phyloP scores from a whole-genome alignment of 2,888 invertebrate species.

The Apamea epomidion region DNA sequence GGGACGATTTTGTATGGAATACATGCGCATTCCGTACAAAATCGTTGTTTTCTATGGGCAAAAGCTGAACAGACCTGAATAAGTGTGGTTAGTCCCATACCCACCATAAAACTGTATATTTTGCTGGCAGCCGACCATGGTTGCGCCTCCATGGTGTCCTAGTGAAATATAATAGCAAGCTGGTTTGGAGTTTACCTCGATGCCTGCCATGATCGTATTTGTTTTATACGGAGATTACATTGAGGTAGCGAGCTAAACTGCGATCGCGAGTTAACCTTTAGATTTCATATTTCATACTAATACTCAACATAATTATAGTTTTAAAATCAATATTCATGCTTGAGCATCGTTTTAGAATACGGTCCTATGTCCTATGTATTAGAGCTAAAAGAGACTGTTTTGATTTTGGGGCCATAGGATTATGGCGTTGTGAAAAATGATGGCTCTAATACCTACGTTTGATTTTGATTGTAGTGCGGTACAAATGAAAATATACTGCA shows the following conservation, averaged over 20 bases:
- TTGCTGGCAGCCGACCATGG: background rate
- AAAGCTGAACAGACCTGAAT: no score
- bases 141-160: background rate
- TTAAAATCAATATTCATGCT: slow-evolving; percentile 1
- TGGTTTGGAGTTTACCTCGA: no score
- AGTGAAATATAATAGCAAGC: no score
- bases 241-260: no score
- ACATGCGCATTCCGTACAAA: no score
- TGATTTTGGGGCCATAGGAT: background rate
- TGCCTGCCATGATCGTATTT: no score
- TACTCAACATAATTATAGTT: slow-evolving; percentile 5
- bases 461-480: slow-evolving; percentile 10
- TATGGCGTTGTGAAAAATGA: slow-evolving; percentile 2
- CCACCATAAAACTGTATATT: background rate
- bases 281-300: background rate
- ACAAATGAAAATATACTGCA: background rate
- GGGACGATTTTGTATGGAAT: no score
- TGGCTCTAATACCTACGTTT: slow-evolving; percentile 24
- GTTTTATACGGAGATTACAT: no score
- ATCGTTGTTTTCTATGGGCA: no score
- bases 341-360: background rate
- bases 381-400: slow-evolving; percentile 19
- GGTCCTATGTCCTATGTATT: background rate
- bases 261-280: background rate
- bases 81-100: no score